Evolutionary conservation across 2,797 vertebrate genomes (phyloP).

Genomic region (Paramormyrops hopkinsi): DNA sequence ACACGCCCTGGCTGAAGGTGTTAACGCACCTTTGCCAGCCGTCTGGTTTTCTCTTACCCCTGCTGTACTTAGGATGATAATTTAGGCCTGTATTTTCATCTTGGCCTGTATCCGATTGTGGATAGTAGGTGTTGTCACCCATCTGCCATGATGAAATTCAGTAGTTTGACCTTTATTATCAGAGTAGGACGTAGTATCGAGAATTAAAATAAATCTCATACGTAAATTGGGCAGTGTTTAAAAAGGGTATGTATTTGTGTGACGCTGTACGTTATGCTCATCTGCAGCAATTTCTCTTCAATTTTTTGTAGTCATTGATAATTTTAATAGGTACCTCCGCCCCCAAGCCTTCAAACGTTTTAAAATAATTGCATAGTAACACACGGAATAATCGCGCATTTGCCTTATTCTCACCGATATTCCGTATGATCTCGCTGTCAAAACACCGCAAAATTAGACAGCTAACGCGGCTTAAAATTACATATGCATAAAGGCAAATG

Average conservation of each 20-base stretch:
- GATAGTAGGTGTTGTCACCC: neutral
- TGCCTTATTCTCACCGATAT: neutral
- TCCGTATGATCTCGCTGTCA: neutral
- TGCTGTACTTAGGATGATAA: neutral
- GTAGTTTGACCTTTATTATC: neutral
- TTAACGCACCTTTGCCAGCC: neutral
- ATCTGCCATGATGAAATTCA: neutral
- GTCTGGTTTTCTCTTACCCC: neutral
- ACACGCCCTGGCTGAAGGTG: neutral
- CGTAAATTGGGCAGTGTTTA: neutral
- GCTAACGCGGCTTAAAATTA: neutral
- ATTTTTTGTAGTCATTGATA: neutral
- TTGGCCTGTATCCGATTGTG: neutral
- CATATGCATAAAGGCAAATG: neutral
- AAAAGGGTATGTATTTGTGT: neutral
- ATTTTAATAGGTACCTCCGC: neutral
- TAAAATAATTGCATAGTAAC: neutral
- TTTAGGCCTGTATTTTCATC: neutral
- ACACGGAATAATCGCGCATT: neutral
- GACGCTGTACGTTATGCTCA: neutral
- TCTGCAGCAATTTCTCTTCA: neutral
- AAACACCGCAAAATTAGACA: conserved; percentile 9
- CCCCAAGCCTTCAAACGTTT: neutral
- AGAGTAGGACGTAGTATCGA: neutral
- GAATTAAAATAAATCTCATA: neutral